phyloP scores from a whole-genome alignment of 2,888 invertebrate genomes.

The Colostygia pectinataria region DNA sequence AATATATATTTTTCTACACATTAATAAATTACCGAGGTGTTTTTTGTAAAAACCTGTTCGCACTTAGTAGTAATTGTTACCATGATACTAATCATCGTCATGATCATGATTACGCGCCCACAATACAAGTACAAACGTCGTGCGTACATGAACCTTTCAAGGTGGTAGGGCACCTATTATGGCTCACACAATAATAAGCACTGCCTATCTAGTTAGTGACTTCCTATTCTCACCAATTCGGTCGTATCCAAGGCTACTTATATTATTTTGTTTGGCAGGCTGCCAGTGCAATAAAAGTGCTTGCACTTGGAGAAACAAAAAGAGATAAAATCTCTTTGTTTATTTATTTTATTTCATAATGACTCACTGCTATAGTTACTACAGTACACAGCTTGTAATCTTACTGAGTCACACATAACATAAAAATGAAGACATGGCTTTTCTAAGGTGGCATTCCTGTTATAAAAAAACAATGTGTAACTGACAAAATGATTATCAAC shows the following conservation, averaged over 20 bases:
- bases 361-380: conserved; percentile 20
- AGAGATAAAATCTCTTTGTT: conserved; percentile 47
- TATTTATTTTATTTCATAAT: conserved; percentile 45
- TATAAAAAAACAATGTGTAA: too few relatives aligned
- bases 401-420: conserved; percentile 13
- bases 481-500: too few relatives aligned
- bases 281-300: conserved; percentile 56
- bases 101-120: conserved; percentile 43
- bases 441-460: background rate
- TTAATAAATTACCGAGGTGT: too few relatives aligned
- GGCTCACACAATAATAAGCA: conserved; percentile 35
- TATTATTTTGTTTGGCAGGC: conserved; percentile 48
- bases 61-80: background rate
- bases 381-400: conserved; percentile 7
- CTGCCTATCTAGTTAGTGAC: conserved; percentile 24
- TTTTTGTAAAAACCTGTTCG: too few relatives aligned
- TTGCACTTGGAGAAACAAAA: conserved; percentile 39
- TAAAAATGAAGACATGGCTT: background rate
- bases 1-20: too few relatives aligned
- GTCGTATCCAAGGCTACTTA: conserved; percentile 43
- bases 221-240: conserved; percentile 29
- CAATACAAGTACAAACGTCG: conserved; percentile 36
- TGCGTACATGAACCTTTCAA: conserved; percentile 56
- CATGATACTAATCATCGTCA: conserved; percentile 42
- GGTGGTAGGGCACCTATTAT: conserved; percentile 51